Evolutionary conservation across 2,797 vertebrate species (phyloP).

Genomic region (Sciaenops ocellatus): DNA sequence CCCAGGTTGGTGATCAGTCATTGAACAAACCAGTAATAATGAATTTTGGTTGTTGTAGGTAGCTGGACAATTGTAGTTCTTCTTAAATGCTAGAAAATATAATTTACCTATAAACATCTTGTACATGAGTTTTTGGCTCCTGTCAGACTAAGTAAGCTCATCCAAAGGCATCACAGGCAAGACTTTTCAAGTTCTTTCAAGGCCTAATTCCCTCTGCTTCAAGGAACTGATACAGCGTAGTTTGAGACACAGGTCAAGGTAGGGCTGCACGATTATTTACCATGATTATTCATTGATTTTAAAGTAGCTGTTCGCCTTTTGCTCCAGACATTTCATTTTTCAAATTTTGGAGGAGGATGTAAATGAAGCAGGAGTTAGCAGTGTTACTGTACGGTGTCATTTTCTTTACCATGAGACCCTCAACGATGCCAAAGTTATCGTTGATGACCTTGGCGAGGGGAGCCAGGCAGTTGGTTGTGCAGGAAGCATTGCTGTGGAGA

Average conservation of each 20-base stretch:
- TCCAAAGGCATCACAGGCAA: not conserved
- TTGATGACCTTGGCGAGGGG: conserved; percentile 94
- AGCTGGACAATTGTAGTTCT: not conserved
- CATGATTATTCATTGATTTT: too few species aligned
- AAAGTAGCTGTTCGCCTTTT: too few species aligned
- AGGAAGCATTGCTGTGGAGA: conserved; percentile 91
- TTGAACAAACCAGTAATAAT: too few species aligned
- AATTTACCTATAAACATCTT: not conserved
- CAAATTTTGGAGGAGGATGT: not conserved
- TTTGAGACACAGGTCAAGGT: too few species aligned
- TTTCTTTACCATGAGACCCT: conserved; percentile 91
- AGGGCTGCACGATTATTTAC: too few species aligned
- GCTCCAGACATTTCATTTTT: too few species aligned
- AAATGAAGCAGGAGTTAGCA: too few species aligned
- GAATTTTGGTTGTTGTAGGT: not conserved
- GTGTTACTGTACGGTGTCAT: not conserved
- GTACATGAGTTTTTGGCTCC: not conserved
- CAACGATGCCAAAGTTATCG: conserved; percentile 92
- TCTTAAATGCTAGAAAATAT: not conserved
- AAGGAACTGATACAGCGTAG: too few species aligned
- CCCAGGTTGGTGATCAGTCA: not conserved
- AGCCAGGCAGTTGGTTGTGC: conserved; percentile 95
- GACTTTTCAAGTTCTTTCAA: too few species aligned
- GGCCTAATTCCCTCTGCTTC: too few species aligned
- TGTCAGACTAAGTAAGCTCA: not conserved